phyloP scores from a whole-genome alignment of 2,888 invertebrate species.

The Rhaphigaster nebulosa region DNA sequence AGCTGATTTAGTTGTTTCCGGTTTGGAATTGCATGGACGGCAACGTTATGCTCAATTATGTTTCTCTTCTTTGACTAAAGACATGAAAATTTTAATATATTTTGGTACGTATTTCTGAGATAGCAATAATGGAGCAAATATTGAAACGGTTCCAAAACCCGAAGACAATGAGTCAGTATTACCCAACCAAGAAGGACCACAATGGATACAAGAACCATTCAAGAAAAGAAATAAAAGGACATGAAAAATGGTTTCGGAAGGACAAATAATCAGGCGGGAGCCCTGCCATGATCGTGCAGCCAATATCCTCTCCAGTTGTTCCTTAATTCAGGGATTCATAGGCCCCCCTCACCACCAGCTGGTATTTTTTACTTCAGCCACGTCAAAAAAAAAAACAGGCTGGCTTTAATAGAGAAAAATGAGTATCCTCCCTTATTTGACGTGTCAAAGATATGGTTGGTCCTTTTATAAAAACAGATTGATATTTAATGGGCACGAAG shows the following conservation, averaged over 20 bases:
- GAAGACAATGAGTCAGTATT: background rate
- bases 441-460: background rate
- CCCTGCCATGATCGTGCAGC: background rate
- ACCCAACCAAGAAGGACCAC: background rate
- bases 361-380: background rate
- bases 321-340: constrained; percentile 34
- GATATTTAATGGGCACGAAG: background rate
- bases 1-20: no score
- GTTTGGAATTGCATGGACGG: no score
- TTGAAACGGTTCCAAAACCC: background rate
- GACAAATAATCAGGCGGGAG: background rate
- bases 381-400: background rate
- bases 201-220: background rate
- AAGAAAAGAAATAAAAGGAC: background rate
- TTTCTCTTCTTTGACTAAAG: no score
- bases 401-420: constrained; percentile 35
- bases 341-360: background rate
- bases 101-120: no score
- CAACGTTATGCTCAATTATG: no score
- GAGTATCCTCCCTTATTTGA: constrained; percentile 1
- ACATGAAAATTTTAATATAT: no score
- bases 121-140: no score
- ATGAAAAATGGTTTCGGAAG: constrained; percentile 6
- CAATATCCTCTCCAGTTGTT: background rate
- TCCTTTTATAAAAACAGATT: background rate